Evolutionary conservation across 2,888 invertebrate species (phyloP), one percentile per base, ranked within the genome.

Genomic region (Parnassius apollo): DNA sequence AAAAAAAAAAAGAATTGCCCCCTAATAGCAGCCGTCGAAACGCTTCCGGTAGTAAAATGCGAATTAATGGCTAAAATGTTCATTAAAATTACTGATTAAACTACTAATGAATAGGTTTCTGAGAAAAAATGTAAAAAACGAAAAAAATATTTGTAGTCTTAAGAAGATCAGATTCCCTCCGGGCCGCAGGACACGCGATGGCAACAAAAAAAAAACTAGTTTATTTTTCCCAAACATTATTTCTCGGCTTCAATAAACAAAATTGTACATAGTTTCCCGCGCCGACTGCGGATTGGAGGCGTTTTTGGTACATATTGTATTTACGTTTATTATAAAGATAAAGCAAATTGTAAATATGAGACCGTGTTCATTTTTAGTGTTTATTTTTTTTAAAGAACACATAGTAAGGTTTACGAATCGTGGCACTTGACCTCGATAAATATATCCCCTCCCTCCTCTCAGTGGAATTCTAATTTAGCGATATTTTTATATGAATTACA

Each of bases 311-410:
- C 82, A 73, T 75, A 73, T 35, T 82, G 84, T 85, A 81, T 81
- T 59, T 64, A 64, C 81, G 72, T 82, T 77, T 81, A 84, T 82
- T 81, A 80, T 80, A 80, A 77, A 77, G 22, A 73, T 75, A 75
- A 72, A 66, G 67, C 72, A 69, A 80, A 82, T 80, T 89, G 90
- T 90, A 90, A 86, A 90, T 90, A 90, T 80, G 81, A 83, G 76
- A 85, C 80, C 77, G 82, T 87, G 86, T 88, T 87, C 86, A 85
- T 85, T 88, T 81, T 83, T 85, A 88, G 81, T 85, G 81, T 88
- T 88, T 84, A 85, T 88, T 87, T 86, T 89, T 84, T 87, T 87
- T 84, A 84, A 85, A 83, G 83, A 78, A 83, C 85, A 85, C 82
- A 77, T 77, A 71, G 75, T 74, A 66, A 71, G 46, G 61, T 65